These are phyloP conservation scores for Pelobates fuscus DNA, from an alignment of 2,113 vertebrate species.

Conservation along the genomic window DNA sequence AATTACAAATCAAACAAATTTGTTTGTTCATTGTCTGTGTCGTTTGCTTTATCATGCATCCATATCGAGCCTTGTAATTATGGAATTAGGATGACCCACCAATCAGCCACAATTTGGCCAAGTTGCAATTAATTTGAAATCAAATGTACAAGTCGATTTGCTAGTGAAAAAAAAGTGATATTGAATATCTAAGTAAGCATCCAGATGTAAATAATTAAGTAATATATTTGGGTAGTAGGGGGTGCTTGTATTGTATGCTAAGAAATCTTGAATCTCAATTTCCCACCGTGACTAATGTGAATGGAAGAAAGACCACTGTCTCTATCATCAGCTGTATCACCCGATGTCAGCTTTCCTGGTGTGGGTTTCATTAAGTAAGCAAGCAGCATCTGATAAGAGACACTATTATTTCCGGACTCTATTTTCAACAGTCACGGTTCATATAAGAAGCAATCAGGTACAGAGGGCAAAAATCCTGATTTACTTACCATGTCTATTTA, in stretches of 20 bases:
- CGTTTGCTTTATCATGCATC: too few species aligned
- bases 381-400: conserved; percentile 27
- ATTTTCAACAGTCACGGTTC: conserved; percentile 19
- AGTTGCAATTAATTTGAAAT: too few species aligned
- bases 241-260: neutral
- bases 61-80: too few species aligned
- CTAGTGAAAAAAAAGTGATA: neutral
- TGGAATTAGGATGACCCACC: too few species aligned
- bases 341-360: neutral
- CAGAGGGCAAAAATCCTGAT: neutral
- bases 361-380: conserved; percentile 37
- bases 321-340: conserved; percentile 30
- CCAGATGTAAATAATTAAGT: neutral
- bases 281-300: conserved; percentile 32
- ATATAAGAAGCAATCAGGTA: conserved; percentile 10
- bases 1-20: too few species aligned
- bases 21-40: too few species aligned
- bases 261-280: conserved; percentile 17
- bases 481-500: neutral
- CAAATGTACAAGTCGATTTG: too few species aligned
- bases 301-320: conserved; percentile 19
- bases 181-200: neutral
- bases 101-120: too few species aligned
- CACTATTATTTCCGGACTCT: conserved; percentile 8
- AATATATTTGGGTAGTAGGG: neutral